Percentiles rank a stretch among this genome's conserved stretches.
Conservation (phyloP, 2,888 invertebrate species). For the Ennomos fuscantarius region DNA sequence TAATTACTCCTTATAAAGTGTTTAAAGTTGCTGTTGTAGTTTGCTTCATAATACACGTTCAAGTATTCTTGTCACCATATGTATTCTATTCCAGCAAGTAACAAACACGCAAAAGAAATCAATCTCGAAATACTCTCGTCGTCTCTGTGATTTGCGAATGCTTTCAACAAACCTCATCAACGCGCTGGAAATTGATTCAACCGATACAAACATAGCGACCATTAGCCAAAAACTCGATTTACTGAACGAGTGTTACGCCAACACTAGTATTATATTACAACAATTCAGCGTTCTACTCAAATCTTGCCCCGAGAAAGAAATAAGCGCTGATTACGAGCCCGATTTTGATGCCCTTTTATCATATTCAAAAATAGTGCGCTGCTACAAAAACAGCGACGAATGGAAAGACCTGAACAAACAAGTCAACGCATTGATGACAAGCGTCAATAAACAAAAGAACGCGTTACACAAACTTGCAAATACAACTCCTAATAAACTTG, state of each 20-base stretch:
- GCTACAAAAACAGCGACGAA: constrained; percentile 70
- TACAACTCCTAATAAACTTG: constrained; percentile 61
- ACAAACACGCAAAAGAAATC: constrained; percentile 88
- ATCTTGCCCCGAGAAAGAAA: constrained; percentile 68
- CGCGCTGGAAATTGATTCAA: constrained; percentile 60
- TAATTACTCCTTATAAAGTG: too few relatives aligned
- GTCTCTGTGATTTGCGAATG: constrained; percentile 84
- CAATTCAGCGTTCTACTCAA: constrained; percentile 89
- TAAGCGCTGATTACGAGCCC: constrained; percentile 55
- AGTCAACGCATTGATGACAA: constrained; percentile 59
- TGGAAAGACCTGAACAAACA: constrained; percentile 66
- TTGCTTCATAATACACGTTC: too few relatives aligned
- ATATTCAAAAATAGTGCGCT: constrained; percentile 66
- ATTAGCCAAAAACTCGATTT: constrained; percentile 65
- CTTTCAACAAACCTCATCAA: constrained; percentile 73
- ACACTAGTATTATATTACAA: constrained; percentile 84
- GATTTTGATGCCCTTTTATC: constrained; percentile 70
- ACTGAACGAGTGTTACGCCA: constrained; percentile 79
- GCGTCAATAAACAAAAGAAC: constrained; percentile 69
- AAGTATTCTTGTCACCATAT: too few relatives aligned
- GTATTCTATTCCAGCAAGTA: constrained; percentile 76
- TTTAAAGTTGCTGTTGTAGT: too few relatives aligned
- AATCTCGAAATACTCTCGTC: constrained; percentile 84
- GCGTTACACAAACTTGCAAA: constrained; percentile 62
- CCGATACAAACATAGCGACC: constrained; percentile 59